phyloP scores from a whole-genome alignment of 2,113 vertebrate genomes.

The Paradisaea rubra region DNA sequence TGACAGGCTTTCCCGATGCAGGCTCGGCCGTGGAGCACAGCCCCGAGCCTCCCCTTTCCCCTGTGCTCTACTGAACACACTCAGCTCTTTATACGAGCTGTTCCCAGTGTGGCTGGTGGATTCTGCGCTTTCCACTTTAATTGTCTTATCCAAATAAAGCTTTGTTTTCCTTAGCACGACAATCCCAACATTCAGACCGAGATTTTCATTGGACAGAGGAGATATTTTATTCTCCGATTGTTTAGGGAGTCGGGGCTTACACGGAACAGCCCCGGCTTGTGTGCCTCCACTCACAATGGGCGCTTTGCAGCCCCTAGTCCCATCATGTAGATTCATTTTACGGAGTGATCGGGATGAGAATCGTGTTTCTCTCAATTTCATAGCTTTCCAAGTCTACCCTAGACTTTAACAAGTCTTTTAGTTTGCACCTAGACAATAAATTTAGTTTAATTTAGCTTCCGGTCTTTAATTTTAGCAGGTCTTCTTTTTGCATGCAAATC shows the following conservation, averaged over 20 bases:
- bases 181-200: conserved; percentile 51
- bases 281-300: conserved; percentile 10
- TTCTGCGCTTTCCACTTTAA: conserved; percentile 44
- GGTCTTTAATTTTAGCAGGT: conserved; percentile 83
- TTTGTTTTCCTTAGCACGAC: conserved; percentile 55
- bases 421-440: conserved; percentile 80
- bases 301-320: conserved; percentile 2
- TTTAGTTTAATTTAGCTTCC: conserved; percentile 82
- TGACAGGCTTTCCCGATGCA: background rate
- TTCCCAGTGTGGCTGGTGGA: conserved; percentile 52
- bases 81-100: conserved; percentile 10
- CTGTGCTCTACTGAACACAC: conserved; percentile 10
- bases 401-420: conserved; percentile 60
- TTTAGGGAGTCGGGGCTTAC: conserved; percentile 36
- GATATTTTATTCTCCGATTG: conserved; percentile 56
- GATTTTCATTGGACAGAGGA: conserved; percentile 50
- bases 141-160: conserved; percentile 67
- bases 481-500: conserved; percentile 83
- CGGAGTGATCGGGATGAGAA: background rate
- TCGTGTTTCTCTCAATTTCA: conserved; percentile 18
- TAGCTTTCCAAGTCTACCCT: conserved; percentile 26
- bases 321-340: background rate
- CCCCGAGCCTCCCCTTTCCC: conserved; percentile 25
- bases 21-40: background rate
- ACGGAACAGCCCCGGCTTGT: background rate